These are phyloP conservation scores for Cremastobaeus sp. DNA, from an alignment of 2,888 invertebrate species.

Conservation along the genomic window DNA sequence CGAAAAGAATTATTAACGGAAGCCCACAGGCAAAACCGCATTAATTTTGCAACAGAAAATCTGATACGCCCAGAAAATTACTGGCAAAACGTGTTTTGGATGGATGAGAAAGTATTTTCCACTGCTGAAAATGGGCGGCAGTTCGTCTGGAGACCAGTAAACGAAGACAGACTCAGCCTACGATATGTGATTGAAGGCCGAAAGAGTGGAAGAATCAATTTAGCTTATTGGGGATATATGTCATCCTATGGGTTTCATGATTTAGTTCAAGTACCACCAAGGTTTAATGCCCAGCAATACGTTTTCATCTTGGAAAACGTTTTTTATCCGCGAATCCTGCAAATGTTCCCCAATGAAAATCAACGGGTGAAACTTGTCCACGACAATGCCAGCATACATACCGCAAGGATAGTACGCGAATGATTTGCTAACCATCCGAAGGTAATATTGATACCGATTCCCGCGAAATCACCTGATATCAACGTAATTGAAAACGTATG, in stretches of 20 bases:
- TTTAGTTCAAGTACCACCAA: constrained; percentile 1
- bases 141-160: not conserved
- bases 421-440: not conserved
- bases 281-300: not conserved
- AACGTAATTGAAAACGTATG: constrained; percentile 7
- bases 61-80: no score
- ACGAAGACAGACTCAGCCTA: not conserved
- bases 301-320: not conserved
- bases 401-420: not conserved
- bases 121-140: constrained; percentile 5
- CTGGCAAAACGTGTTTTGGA: constrained; percentile 1
- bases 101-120: constrained; percentile 4
- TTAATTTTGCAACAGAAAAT: no score
- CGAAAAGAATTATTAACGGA: no score
- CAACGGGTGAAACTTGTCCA: not conserved
- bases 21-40: no score
- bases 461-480: constrained; percentile 9
- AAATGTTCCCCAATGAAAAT: not conserved
- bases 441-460: not conserved
- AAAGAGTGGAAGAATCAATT: constrained; percentile 3
- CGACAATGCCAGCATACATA: not conserved
- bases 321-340: not conserved
- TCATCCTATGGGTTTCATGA: not conserved
- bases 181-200: constrained; percentile 2
- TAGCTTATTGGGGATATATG: constrained; percentile 4